A percentile compares a stretch with the other conserved stretches of the same genome.
These are phyloP conservation scores for Drosophila nebulosa DNA, from an alignment of 1,140 invertebrate species.

Conservation along the genomic window DNA sequence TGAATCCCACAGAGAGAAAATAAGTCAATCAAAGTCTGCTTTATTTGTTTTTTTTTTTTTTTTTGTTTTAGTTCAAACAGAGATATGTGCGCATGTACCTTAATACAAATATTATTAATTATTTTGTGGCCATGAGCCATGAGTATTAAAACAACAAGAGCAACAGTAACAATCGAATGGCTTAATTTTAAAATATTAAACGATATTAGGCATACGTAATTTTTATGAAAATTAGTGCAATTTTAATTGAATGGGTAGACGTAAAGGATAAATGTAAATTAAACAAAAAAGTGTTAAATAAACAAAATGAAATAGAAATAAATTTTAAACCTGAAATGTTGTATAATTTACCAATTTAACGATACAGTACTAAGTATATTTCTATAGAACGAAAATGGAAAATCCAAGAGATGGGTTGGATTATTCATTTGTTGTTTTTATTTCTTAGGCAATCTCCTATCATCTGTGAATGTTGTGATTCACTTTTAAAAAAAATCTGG, in stretches of 20 bases:
- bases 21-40: conserved; percentile 58
- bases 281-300: conserved; percentile 39
- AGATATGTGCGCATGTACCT: conserved; percentile 65
- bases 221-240: conserved; percentile 30
- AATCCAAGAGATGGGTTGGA: too few relatives aligned
- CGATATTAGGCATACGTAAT: conserved; percentile 6
- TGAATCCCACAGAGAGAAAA: conserved; percentile 34
- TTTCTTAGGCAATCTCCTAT: too few relatives aligned
- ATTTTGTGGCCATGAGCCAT: conserved; percentile 38
- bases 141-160: conserved; percentile 28
- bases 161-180: conserved; percentile 7
- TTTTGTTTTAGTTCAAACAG: conserved; percentile 41
- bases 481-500: too few relatives aligned
- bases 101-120: conserved; percentile 45
- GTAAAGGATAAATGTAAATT: conserved; percentile 31
- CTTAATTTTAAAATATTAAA: conserved; percentile 23
- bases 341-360: too few relatives aligned
- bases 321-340: background rate
- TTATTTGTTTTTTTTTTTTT: conserved; percentile 51
- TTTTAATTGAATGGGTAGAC: conserved; percentile 34
- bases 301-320: conserved; percentile 11
- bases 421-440: too few relatives aligned
- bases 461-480: too few relatives aligned
- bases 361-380: too few relatives aligned
- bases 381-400: too few relatives aligned